These are phyloP conservation scores for Chlorospingus flavigularis DNA, from an alignment of 2,797 vertebrate genomes.

Conservation along the genomic window DNA sequence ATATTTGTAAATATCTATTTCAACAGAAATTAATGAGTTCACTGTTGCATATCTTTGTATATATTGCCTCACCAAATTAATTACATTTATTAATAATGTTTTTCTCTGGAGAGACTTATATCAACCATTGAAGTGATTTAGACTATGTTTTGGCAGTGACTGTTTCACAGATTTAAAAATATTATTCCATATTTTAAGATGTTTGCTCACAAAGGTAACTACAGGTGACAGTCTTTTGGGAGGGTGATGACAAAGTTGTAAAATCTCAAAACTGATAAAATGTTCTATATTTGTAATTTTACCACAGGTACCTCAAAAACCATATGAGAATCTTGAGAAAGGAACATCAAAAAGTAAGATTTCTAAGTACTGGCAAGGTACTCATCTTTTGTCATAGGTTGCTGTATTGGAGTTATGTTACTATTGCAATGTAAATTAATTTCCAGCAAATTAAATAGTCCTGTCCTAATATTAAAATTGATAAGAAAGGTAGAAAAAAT, in stretches of 20 bases:
- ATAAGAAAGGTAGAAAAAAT: background rate
- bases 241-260: background rate
- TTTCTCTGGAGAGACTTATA: slow-evolving; percentile 47
- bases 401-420: background rate
- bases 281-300: background rate
- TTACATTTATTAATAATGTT: slow-evolving; percentile 70
- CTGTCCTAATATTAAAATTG: background rate
- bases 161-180: background rate
- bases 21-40: slow-evolving; percentile 69
- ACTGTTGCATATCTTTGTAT: slow-evolving; percentile 67
- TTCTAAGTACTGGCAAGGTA: background rate
- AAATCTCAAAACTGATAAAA: background rate
- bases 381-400: background rate
- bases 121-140: slow-evolving; percentile 42
- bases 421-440: background rate
- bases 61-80: slow-evolving; percentile 70
- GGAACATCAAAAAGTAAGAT: background rate
- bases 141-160: background rate
- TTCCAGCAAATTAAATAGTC: background rate
- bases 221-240: background rate
- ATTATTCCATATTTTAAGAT: background rate
- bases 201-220: background rate
- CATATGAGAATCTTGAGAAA: background rate
- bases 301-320: background rate
- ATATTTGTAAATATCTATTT: slow-evolving; percentile 75